Percentiles rank a stretch among this genome's conserved stretches.
Evolutionary conservation across 2,888 invertebrate genomes (phyloP).

Genomic region (Ochlodes sylvanus): DNA sequence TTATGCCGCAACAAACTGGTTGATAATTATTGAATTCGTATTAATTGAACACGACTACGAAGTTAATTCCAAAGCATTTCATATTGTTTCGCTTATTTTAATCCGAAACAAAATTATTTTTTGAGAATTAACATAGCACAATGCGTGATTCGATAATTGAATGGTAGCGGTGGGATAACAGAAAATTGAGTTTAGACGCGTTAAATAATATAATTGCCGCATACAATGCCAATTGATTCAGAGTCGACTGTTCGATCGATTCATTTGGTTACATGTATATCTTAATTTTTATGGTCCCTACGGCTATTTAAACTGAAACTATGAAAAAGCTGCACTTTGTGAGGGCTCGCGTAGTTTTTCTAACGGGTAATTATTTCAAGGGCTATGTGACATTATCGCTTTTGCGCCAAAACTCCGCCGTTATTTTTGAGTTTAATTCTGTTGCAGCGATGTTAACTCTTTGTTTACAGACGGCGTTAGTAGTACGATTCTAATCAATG

Average conservation of each 20-base stretch:
- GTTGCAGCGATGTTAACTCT: too few relatives aligned
- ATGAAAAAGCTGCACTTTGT: too few relatives aligned
- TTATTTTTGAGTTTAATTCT: too few relatives aligned
- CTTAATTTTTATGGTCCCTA: conserved; percentile 43
- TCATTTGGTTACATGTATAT: neutral
- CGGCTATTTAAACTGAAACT: conserved; percentile 41
- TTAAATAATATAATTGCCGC: neutral
- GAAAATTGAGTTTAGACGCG: neutral
- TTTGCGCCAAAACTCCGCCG: too few relatives aligned
- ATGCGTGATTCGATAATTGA: conserved; percentile 10
- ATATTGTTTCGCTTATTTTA: neutral
- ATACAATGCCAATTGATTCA: neutral
- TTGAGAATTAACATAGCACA: conserved; percentile 11
- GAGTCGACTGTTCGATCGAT: neutral
- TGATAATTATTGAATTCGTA: neutral
- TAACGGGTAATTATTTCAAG: too few relatives aligned
- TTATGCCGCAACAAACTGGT: neutral
- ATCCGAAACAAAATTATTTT: conserved; percentile 14
- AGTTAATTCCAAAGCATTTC: neutral
- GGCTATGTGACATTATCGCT: too few relatives aligned
- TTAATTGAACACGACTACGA: neutral
- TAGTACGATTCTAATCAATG: too few relatives aligned
- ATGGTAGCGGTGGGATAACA: conserved; percentile 13
- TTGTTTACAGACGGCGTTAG: too few relatives aligned
- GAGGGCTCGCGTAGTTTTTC: too few relatives aligned